Conservation (phyloP, 1,140 invertebrate species). For the Zeugodacus cucurbitae region DNA sequence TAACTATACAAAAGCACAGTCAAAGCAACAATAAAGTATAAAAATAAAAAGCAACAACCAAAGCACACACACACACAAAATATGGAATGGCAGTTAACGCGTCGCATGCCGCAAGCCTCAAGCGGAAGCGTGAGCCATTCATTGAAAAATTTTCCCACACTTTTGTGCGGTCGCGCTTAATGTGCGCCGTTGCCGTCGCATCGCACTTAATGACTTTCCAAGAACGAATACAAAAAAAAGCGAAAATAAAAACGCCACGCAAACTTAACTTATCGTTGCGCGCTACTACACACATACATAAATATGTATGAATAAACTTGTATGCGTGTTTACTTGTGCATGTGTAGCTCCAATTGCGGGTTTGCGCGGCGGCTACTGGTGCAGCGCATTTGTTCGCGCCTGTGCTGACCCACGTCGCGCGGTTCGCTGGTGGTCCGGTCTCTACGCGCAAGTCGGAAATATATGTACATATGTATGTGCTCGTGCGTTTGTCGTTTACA, state of each 20-base stretch:
- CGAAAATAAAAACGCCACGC: not conserved
- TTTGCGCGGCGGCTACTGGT: not conserved
- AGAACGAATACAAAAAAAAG: not conserved
- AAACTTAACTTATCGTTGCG: constrained; percentile 12
- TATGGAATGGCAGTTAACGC: constrained; percentile 31
- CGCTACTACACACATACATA: not conserved
- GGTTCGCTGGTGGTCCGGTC: not conserved
- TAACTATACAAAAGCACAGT: constrained; percentile 6
- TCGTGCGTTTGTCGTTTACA: too few species aligned
- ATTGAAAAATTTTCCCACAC: constrained; percentile 41
- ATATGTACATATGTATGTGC: not conserved
- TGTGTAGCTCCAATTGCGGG: not conserved
- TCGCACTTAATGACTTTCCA: constrained; percentile 27
- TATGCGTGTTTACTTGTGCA: not conserved
- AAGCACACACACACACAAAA: not conserved
- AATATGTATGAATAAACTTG: not conserved
- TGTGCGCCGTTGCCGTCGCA: not conserved
- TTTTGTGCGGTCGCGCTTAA: constrained; percentile 36
- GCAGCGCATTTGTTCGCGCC: not conserved
- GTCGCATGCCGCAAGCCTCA: constrained; percentile 22
- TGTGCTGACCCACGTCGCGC: not conserved
- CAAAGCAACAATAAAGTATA: constrained; percentile 5
- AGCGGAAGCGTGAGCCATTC: constrained; percentile 40
- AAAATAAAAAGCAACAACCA: not conserved
- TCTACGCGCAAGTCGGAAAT: not conserved